A percentile compares a stretch with the other conserved stretches of the same genome.
These are phyloP conservation scores for Chrysodeixis includens DNA, from an alignment of 2,888 invertebrate genomes.

Conservation along the genomic window DNA sequence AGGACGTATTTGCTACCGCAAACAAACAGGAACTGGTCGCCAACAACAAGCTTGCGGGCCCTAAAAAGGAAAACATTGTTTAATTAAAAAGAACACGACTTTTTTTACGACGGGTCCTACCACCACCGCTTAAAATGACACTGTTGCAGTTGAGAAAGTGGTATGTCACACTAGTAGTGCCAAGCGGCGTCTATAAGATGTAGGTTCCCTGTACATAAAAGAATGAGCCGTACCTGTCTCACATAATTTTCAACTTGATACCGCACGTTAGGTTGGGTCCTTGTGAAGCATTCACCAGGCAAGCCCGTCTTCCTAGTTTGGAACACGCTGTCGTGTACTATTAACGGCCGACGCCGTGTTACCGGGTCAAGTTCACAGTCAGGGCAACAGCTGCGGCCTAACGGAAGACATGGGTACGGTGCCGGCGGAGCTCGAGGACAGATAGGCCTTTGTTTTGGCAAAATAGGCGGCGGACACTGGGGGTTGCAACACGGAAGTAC, in stretches of 20 bases:
- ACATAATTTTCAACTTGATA: slow-evolving; percentile 77
- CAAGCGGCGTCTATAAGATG: too few relatives aligned
- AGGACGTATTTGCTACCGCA: slow-evolving; percentile 58
- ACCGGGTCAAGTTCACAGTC: slow-evolving; percentile 86
- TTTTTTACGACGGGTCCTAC: not conserved
- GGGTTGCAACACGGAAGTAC: slow-evolving; percentile 84
- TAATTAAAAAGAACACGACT: not conserved
- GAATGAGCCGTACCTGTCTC: slow-evolving; percentile 67
- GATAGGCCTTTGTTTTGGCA: slow-evolving; percentile 84
- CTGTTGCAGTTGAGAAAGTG: too few relatives aligned
- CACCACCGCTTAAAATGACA: not conserved
- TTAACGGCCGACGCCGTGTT: slow-evolving; percentile 88
- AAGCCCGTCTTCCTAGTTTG: slow-evolving; percentile 74
- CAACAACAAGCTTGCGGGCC: slow-evolving; percentile 73
- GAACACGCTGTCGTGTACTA: slow-evolving; percentile 88
- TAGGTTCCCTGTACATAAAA: too few relatives aligned
- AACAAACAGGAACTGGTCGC: slow-evolving; percentile 70
- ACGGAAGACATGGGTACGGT: slow-evolving; percentile 84
- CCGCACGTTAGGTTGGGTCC: slow-evolving; percentile 73
- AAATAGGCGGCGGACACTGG: slow-evolving; percentile 87
- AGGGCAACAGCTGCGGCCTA: slow-evolving; percentile 83
- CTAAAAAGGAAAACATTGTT: slow-evolving; percentile 59
- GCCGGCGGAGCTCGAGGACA: slow-evolving; percentile 83
- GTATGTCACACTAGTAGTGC: too few relatives aligned
- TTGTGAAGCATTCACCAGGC: slow-evolving; percentile 71